Evolutionary conservation across 2,797 vertebrate species (phyloP), one percentile per base, ranked within the genome.

Genomic region (Valencia hispanica): DNA sequence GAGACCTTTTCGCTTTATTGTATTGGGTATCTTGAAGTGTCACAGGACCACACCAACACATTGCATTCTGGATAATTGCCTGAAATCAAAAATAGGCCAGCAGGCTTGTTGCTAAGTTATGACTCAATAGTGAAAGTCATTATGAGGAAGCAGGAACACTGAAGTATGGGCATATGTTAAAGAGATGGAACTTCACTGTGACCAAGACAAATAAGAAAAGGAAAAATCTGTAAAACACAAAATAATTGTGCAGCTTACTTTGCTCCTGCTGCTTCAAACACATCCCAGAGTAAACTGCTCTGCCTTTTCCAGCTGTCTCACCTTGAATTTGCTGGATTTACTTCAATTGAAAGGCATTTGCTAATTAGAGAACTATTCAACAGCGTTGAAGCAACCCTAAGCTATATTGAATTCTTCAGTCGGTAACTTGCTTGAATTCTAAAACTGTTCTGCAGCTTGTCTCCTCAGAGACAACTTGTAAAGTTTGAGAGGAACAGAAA

Each of bases 81-180:
- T 88, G 85, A 86, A 90, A 89, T 87, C 86, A 88, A 88, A 94
- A 93, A 93, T 91, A 92, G 88, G 79, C 83, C 87, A 70, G 80
- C 80, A 78, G 78, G 83, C 87, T 88, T 88, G 92, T 93, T 93
- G 92, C 90, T 93, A 91, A 90, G 90, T 86, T 90, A 86, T 90
- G 90, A 91, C 85, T 91, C 91, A 91, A 85, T 79, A 70, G 79
- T 79, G 75, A 61, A 48, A 82, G 81, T 80, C 86, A 88, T 87
- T 86, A 90, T 88, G 80, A 82, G 81, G 48, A 85, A 84, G 59
- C 59, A 30, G 71, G 75, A 84, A 80, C 76, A 83, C 73, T 83
- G 83, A 79, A 77, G 78, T 12, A 74, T 70, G 51, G 76, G 39
- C 70, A 45, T 9, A n/a, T 30, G 55, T 72, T 89, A 81, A 87